phyloP scores from a whole-genome alignment of 1,140 invertebrate genomes.

The Ceratina australensis region DNA sequence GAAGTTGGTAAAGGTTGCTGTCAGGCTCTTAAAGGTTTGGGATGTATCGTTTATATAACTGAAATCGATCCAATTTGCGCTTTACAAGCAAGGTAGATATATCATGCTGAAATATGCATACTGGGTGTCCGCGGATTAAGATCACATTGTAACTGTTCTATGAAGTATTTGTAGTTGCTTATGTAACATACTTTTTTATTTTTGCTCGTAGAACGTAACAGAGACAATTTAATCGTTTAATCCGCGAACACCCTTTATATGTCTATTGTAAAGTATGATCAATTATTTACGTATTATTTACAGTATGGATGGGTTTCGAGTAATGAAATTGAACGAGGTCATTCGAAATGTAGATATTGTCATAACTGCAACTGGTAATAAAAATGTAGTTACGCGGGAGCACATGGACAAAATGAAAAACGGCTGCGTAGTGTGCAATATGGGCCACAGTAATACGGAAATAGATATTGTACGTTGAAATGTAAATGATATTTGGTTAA shows the following conservation, averaged over 20 bases:
- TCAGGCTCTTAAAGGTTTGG: slow-evolving; percentile 95
- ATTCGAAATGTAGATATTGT: slow-evolving; percentile 96
- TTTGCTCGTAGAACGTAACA: too few relatives aligned
- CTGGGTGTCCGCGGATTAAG: too few relatives aligned
- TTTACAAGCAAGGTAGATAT: slow-evolving; percentile 92
- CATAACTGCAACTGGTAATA: slow-evolving; percentile 97
- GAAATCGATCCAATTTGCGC: slow-evolving; percentile 99
- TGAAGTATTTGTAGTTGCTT: too few relatives aligned
- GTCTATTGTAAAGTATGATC: not conserved
- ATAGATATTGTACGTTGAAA: slow-evolving; percentile 92
- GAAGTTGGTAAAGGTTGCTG: slow-evolving; percentile 99
- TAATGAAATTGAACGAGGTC: slow-evolving; percentile 97
- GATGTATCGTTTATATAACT: slow-evolving; percentile 96
- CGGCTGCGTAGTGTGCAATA: slow-evolving; percentile 97
- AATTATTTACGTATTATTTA: slow-evolving; percentile 50
- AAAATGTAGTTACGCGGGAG: slow-evolving; percentile 96
- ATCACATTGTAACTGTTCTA: too few relatives aligned
- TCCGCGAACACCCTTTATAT: too few relatives aligned
- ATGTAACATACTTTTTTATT: too few relatives aligned
- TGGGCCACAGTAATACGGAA: slow-evolving; percentile 99
- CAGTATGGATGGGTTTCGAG: slow-evolving; percentile 98
- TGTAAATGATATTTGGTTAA: slow-evolving; percentile 21
- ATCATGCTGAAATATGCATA: too few relatives aligned
- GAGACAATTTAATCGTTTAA: too few relatives aligned
- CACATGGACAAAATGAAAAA: slow-evolving; percentile 99